Evolutionary conservation across 92 coral and sea anemone species (phyloP).

Genomic region (Umimayanthus kanabou): DNA sequence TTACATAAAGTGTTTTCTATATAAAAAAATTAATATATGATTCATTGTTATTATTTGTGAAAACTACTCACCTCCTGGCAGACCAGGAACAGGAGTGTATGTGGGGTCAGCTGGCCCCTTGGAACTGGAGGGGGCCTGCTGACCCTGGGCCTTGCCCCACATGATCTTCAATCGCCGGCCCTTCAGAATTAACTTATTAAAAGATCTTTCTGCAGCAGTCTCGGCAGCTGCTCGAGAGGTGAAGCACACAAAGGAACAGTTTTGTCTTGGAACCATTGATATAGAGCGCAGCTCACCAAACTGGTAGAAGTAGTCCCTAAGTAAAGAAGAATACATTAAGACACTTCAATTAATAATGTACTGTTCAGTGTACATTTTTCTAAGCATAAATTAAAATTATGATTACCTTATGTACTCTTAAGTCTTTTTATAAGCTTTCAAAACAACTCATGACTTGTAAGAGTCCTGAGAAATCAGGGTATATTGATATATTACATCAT

Average conservation of each 20-base stretch:
- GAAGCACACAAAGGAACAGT: slow-evolving; percentile 99
- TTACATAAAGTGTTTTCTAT: neutral
- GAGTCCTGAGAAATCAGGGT: no score
- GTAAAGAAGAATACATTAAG: neutral
- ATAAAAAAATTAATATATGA: no score
- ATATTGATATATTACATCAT: neutral
- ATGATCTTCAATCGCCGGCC: slow-evolving; percentile 93
- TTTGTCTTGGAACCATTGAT: slow-evolving; percentile 97
- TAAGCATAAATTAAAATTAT: neutral
- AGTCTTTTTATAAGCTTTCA: no score
- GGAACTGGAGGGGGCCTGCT: slow-evolving; percentile 72
- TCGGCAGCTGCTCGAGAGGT: slow-evolving; percentile 89
- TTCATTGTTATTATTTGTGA: neutral
- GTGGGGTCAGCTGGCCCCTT: slow-evolving; percentile 77
- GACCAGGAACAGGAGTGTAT: slow-evolving; percentile 90
- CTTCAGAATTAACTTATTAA: slow-evolving; percentile 91
- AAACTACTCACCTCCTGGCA: slow-evolving; percentile 86
- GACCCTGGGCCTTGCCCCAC: slow-evolving; percentile 99
- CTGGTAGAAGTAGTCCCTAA: slow-evolving; percentile 96
- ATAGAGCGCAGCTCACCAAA: slow-evolving; percentile 99
- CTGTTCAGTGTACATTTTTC: neutral
- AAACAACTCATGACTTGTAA: no score
- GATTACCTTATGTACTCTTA: neutral
- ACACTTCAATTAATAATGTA: no score
- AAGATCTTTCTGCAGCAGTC: slow-evolving; percentile 94